These are phyloP conservation scores for Hylaeus anthracinus DNA, from an alignment of 1,140 invertebrate genomes.

Conservation along the genomic window DNA sequence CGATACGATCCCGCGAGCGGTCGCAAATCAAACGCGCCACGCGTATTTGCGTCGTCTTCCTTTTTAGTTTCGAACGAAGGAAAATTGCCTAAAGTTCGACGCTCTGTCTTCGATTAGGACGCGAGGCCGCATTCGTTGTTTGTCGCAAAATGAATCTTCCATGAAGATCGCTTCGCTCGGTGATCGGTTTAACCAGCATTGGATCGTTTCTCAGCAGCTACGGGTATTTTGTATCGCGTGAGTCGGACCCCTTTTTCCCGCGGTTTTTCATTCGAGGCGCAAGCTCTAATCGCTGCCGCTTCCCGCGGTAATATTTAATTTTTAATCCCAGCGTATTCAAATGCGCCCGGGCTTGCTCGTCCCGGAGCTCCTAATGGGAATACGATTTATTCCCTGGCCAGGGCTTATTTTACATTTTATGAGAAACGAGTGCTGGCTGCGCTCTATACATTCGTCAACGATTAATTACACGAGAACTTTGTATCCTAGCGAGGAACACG, in stretches of 20 bases:
- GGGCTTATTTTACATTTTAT: conserved; percentile 79
- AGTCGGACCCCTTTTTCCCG: conserved; percentile 37
- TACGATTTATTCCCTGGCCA: conserved; percentile 77
- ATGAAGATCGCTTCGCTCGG: too few relatives aligned
- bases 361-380: conserved; percentile 73
- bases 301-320: conserved; percentile 75
- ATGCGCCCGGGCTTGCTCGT: conserved; percentile 54
- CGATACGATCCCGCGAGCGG: conserved; percentile 51
- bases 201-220: conserved; percentile 37
- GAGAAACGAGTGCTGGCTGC: conserved; percentile 71
- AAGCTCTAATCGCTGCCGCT: conserved; percentile 71
- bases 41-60: conserved; percentile 30
- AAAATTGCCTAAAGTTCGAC: conserved; percentile 26
- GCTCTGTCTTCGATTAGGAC: background rate
- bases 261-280: conserved; percentile 55
- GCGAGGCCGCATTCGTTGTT: too few relatives aligned
- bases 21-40: conserved; percentile 54
- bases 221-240: conserved; percentile 30
- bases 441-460: conserved; percentile 37
- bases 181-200: conserved; percentile 53
- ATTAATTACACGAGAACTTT: conserved; percentile 52
- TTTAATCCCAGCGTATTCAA: conserved; percentile 76
- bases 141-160: background rate
- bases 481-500: too few relatives aligned
- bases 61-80: background rate